Conservation (phyloP, 2,797 vertebrate genomes). For the Acestrorhynchus altus region DNA sequence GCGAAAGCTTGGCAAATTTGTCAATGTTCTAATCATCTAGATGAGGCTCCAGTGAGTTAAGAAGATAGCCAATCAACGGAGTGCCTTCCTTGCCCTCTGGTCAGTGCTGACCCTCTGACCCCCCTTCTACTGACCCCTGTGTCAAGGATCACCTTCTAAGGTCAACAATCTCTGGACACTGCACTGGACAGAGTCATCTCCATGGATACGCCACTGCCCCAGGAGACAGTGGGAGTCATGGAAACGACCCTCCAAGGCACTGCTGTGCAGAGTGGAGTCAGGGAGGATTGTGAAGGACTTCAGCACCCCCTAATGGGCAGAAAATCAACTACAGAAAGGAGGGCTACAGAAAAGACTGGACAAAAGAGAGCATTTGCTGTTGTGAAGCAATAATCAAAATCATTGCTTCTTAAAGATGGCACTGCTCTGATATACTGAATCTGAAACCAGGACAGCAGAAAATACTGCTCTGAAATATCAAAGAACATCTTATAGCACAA, state of each 20-base stretch:
- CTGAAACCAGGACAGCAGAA: too few relatives aligned
- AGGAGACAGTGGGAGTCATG: slow-evolving; percentile 50
- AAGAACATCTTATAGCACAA: too few relatives aligned
- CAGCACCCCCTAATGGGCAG: slow-evolving; percentile 51
- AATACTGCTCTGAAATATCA: too few relatives aligned
- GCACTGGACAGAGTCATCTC: slow-evolving; percentile 66
- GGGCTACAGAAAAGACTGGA: too few relatives aligned
- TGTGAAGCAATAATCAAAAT: neutral
- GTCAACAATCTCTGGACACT: slow-evolving; percentile 69
- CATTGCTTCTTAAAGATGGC: too few relatives aligned
- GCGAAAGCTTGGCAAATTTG: slow-evolving; percentile 60
- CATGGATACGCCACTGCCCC: slow-evolving; percentile 67
- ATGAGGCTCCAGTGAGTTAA: slow-evolving; percentile 75
- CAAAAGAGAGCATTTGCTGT: neutral
- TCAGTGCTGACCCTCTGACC: slow-evolving; percentile 72
- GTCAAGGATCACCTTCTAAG: slow-evolving; percentile 70
- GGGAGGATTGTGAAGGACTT: slow-evolving; percentile 25
- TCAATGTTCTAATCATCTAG: slow-evolving; percentile 79
- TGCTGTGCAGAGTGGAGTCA: neutral
- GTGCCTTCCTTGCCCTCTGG: slow-evolving; percentile 75
- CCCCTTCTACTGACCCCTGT: slow-evolving; percentile 59
- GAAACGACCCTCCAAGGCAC: slow-evolving; percentile 41
- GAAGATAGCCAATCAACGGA: slow-evolving; percentile 81
- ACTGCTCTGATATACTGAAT: too few relatives aligned
- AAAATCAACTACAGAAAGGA: neutral